Evolutionary conservation across 2,888 invertebrate genomes (phyloP).

Genomic region (Gerris lacustris): DNA sequence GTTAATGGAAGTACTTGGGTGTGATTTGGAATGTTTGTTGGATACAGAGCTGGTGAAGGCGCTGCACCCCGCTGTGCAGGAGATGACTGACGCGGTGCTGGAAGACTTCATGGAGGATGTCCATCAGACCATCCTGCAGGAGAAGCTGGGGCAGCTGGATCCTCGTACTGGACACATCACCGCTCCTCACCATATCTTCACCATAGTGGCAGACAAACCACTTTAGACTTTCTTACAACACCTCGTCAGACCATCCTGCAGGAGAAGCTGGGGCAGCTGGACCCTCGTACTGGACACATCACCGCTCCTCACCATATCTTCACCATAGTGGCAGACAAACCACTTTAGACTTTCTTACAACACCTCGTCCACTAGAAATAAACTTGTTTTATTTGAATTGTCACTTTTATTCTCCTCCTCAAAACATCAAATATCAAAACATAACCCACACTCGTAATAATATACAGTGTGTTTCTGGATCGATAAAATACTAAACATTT

Average conservation of each 20-base stretch:
- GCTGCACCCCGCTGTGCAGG: constrained; percentile 54
- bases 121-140: constrained; percentile 18
- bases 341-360: not conserved
- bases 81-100: constrained; percentile 36
- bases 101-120: constrained; percentile 22
- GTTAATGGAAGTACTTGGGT: too few relatives aligned
- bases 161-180: not conserved
- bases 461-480: too few relatives aligned
- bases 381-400: too few relatives aligned
- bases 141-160: constrained; percentile 15
- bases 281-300: not conserved
- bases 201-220: not conserved
- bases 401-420: too few relatives aligned
- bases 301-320: not conserved
- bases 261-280: constrained; percentile 15
- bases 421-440: too few relatives aligned
- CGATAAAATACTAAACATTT: too few relatives aligned
- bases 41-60: constrained; percentile 42
- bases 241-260: constrained; percentile 20
- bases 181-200: not conserved
- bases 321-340: not conserved
- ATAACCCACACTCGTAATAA: too few relatives aligned
- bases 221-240: too few relatives aligned
- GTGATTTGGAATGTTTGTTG: too few relatives aligned
- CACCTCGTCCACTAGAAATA: too few relatives aligned